Percentiles rank a stretch among this genome's conserved stretches.
phyloP scores from a whole-genome alignment of 2,888 invertebrate species.

The Tipula vernalis region DNA sequence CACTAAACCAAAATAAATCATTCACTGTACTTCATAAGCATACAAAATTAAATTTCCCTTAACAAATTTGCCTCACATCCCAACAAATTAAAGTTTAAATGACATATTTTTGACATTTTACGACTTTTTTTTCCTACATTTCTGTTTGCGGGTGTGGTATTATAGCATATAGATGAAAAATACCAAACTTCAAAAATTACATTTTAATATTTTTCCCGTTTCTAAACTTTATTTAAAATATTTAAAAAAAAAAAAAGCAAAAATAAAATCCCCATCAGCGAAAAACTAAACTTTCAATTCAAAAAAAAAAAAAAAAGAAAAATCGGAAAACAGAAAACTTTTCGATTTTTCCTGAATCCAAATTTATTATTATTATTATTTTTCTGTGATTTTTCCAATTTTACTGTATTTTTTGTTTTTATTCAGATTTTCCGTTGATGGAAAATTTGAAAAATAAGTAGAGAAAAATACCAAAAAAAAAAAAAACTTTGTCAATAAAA shows the following conservation, averaged over 20 bases:
- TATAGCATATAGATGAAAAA: not conserved
- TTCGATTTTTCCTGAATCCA: not conserved
- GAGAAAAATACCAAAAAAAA: not conserved
- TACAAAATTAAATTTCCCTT: not conserved
- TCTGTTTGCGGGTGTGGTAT: not conserved
- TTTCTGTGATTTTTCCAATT: not conserved
- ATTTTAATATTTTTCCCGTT: not conserved
- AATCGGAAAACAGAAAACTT: not conserved
- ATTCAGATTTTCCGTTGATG: not conserved
- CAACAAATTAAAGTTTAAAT: not conserved
- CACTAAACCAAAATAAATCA: not conserved
- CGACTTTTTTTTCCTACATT: not conserved
- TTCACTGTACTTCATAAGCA: not conserved
- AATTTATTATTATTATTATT: not conserved
- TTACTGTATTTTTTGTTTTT: not conserved
- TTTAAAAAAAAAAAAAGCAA: not conserved
- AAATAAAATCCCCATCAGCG: slow-evolving; percentile 4
- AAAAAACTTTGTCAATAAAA: not conserved
- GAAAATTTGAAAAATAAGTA: not conserved
- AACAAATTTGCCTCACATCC: not conserved
- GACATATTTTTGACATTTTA: not conserved
- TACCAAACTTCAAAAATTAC: not conserved
- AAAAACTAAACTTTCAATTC: not conserved
- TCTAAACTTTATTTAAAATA: not conserved
- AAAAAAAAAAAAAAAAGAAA: not conserved